Evolutionary conservation across 2,113 vertebrate species (phyloP).

Genomic region (Campylomormyrus tamandua): DNA sequence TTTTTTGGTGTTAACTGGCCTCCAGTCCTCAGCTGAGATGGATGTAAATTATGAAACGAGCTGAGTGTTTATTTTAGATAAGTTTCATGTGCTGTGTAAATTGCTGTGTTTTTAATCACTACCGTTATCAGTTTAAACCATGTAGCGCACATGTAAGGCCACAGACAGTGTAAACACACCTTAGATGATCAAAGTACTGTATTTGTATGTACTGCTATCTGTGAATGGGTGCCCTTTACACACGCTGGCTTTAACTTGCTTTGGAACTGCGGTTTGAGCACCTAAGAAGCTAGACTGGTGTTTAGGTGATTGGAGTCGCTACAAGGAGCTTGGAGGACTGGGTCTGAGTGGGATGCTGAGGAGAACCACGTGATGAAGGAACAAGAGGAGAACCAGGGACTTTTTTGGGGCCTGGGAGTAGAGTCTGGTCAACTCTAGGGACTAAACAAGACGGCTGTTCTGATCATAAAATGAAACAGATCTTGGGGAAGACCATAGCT

Average conservation of each 20-base stretch:
- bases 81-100: slow-evolving; percentile 2
- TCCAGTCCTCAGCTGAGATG: background rate
- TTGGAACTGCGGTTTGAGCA: background rate
- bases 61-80: slow-evolving; percentile 7
- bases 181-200: background rate
- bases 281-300: background rate
- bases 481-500: background rate
- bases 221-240: background rate
- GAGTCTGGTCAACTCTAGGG: background rate
- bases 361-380: background rate
- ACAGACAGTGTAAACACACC: background rate
- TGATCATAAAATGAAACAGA: background rate
- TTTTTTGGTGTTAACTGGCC: background rate
- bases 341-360: background rate
- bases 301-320: background rate
- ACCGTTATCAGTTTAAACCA: background rate
- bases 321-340: background rate
- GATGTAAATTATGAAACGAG: background rate
- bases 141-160: background rate
- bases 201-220: background rate
- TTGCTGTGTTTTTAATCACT: slow-evolving; percentile 6
- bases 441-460: background rate
- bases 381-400: background rate
- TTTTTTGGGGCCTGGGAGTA: background rate
- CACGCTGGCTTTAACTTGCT: background rate